Evolutionary conservation across 2,797 vertebrate species (phyloP), one percentile per base, ranked within the genome.

Genomic region (Pristis pectinata): DNA sequence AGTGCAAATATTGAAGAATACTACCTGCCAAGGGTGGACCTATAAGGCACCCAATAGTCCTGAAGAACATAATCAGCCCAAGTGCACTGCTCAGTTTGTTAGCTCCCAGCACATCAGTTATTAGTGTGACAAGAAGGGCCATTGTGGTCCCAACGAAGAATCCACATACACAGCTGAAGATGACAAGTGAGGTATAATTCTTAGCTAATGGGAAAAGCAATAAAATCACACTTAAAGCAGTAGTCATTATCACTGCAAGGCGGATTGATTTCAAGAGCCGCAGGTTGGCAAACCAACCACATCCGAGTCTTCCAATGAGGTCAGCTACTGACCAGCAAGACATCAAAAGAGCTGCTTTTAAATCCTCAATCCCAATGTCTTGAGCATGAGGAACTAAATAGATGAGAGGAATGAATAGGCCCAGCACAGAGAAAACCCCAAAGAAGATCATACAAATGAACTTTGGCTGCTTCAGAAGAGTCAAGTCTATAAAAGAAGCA

Each of bases 41-140:
- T 0, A 96, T 0, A 94, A 97, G 96, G 44, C 97, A 96, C 0
- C 97, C 97, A 15, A 95, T 95, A 95, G 96, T 97, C 76, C 97
- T 96, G 95, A 97, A 97, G 13, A 97, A 95, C 97, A 97, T 97
- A 82, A 97, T 96, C 77, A 97, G 96, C 0, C 97, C 97, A 9
- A 97, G 95, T 0, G 95, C 96, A 0, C 95, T 97, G 95, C 97
- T 96, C 8, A 97, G 97, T 0, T 95, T 95, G 34, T 96, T 96
- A 94, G 97, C 95, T 0, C 95, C 95, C 5, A 97, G 97, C 0
- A 97, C 96, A 95, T 97, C 97, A 95, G 97, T 96, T 0, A 97
- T 96, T 87, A 96, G 72, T 4, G 96, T 97, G 95, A 97, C 24
- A 24, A 97, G 96, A 83, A 97, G 82, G 94, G 97, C 96, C 95